Evolutionary conservation across 2,888 invertebrate species (phyloP).

Genomic region (Ophion slaviceki): DNA sequence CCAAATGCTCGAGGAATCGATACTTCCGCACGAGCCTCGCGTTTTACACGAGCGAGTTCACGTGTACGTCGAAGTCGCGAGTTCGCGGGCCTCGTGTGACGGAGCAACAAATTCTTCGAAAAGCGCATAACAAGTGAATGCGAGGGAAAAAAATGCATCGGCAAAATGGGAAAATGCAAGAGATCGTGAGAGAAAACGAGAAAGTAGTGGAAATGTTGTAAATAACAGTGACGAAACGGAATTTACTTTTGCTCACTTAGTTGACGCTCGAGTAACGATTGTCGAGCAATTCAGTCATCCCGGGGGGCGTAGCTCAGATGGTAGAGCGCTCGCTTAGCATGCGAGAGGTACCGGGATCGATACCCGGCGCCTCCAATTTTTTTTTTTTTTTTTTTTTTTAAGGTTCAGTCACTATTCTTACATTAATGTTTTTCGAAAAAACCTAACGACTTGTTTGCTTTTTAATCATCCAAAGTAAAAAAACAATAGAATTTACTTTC

Average conservation of each 20-base stretch:
- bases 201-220: conserved; percentile 22
- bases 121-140: conserved; percentile 13
- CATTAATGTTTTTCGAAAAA: not conserved
- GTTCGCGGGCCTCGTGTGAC: too few species aligned
- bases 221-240: conserved; percentile 35
- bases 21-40: conserved; percentile 25
- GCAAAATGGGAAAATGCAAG: not conserved
- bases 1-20: conserved; percentile 47
- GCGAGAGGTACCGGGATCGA: conserved; percentile 74
- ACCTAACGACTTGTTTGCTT: not conserved
- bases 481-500: too few species aligned
- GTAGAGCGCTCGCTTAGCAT: conserved; percentile 73
- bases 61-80: not conserved
- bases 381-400: conserved; percentile 53
- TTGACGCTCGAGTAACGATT: not conserved
- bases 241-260: conserved; percentile 37
- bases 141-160: not conserved
- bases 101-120: conserved; percentile 17
- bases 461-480: too few species aligned
- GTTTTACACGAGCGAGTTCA: conserved; percentile 10
- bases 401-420: not conserved
- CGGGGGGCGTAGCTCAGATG: conserved; percentile 73
- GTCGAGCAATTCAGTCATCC: not conserved
- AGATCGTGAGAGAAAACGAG: conserved; percentile 1
- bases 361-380: conserved; percentile 70